These are phyloP conservation scores for Arrhopalites spinosus DNA, from an alignment of 2,888 invertebrate species.

Conservation along the genomic window DNA sequence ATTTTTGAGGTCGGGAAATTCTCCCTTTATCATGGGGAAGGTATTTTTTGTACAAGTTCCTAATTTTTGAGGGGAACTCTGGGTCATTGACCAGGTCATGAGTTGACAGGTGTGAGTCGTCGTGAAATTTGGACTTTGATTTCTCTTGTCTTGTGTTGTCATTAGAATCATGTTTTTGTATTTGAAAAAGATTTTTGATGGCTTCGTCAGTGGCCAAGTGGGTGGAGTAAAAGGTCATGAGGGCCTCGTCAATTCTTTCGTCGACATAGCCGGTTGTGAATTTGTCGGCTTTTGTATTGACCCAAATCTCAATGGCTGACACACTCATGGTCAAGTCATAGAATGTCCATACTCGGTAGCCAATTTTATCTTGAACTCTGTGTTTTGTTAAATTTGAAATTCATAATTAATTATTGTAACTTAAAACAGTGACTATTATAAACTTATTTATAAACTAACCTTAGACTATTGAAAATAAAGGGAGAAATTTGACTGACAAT, in stretches of 20 bases:
- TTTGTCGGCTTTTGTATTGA: conserved; percentile 43
- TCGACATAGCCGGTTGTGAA: conserved; percentile 45
- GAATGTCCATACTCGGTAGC: conserved; percentile 41
- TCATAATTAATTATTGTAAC: too few relatives aligned
- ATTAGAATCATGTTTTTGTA: background rate
- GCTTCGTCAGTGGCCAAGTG: conserved; percentile 17
- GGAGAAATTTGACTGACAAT: conserved; percentile 34
- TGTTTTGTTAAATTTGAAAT: too few relatives aligned
- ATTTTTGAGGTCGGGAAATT: background rate
- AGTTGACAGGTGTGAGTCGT: background rate
- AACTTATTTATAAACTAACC: conserved; percentile 30
- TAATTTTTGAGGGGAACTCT: background rate
- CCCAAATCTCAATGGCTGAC: conserved; percentile 33
- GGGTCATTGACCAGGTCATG: background rate
- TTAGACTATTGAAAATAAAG: conserved; percentile 36
- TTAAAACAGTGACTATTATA: too few relatives aligned
- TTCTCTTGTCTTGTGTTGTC: background rate
- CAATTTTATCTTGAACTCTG: too few relatives aligned
- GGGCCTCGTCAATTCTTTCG: conserved; percentile 41
- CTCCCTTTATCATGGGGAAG: background rate
- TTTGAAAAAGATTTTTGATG: conserved; percentile 2
- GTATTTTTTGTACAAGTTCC: background rate
- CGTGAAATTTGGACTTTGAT: background rate
- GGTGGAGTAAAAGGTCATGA: conserved; percentile 26
- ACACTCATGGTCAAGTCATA: conserved; percentile 36